Conservation (phyloP, 2,888 invertebrate species). For the Dynastes maya region DNA sequence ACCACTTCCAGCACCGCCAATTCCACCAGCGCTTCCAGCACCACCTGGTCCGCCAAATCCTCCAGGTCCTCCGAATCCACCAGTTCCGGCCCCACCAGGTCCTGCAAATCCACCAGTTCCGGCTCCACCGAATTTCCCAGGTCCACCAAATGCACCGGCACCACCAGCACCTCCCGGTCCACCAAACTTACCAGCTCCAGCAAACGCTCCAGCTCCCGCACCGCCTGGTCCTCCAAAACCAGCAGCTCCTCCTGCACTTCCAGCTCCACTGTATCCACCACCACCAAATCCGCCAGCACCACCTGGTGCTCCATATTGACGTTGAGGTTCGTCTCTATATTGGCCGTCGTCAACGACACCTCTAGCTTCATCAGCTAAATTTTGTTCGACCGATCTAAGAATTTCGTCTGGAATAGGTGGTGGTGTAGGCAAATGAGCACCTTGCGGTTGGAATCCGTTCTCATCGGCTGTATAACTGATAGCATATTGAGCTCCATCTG, state of each 20-base stretch:
- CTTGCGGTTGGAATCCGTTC: slow-evolving; percentile 75
- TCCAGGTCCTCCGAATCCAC: slow-evolving; percentile 54
- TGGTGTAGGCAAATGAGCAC: slow-evolving; percentile 73
- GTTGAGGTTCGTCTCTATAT: slow-evolving; percentile 48
- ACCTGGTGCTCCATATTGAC: slow-evolving; percentile 45
- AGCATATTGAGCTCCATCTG: slow-evolving; percentile 74
- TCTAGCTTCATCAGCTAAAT: slow-evolving; percentile 65
- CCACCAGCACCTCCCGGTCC: slow-evolving; percentile 54
- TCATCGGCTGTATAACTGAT: slow-evolving; percentile 75
- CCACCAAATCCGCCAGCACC: slow-evolving; percentile 52
- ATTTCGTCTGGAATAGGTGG: slow-evolving; percentile 76
- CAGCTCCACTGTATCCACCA: slow-evolving; percentile 56
- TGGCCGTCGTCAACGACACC: slow-evolving; percentile 51
- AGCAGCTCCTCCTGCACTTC: slow-evolving; percentile 48
- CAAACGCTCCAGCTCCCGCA: slow-evolving; percentile 68
- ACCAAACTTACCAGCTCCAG: slow-evolving; percentile 48
- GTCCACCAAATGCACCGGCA: slow-evolving; percentile 54
- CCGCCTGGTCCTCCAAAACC: slow-evolving; percentile 22
- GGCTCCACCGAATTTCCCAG: slow-evolving; percentile 42
- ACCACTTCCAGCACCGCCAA: slow-evolving; percentile 49
- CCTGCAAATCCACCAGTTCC: slow-evolving; percentile 37
- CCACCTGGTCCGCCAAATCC: slow-evolving; percentile 45
- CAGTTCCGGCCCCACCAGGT: slow-evolving; percentile 32
- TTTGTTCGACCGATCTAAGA: slow-evolving; percentile 70
- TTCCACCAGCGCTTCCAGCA: slow-evolving; percentile 61